Conservation (phyloP, 1,140 invertebrate genomes). For the Achroia grisella region DNA sequence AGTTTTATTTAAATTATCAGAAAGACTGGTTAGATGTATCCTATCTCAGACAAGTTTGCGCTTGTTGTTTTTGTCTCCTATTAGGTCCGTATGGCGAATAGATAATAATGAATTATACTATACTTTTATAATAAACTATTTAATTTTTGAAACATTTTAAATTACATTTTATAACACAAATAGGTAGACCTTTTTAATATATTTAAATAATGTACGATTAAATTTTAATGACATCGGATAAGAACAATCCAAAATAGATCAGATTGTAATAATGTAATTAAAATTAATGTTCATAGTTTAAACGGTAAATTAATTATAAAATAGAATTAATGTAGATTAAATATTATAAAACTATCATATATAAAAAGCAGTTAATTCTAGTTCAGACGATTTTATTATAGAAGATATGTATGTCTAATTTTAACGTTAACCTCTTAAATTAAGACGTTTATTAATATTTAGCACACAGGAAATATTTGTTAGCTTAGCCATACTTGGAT, state of each 20-base stretch:
- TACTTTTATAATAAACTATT: slow-evolving; percentile 44
- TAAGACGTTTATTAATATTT: slow-evolving; percentile 36
- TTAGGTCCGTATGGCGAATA: not conserved
- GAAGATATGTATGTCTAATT: slow-evolving; percentile 25
- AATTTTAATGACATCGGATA: slow-evolving; percentile 49
- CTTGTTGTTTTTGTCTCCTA: not conserved
- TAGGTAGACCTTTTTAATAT: slow-evolving; percentile 40
- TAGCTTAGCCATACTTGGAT: slow-evolving; percentile 22
- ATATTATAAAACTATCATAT: slow-evolving; percentile 27
- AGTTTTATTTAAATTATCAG: slow-evolving; percentile 59
- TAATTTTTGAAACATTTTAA: slow-evolving; percentile 52
- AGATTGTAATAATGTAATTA: slow-evolving; percentile 48
- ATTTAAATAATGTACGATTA: slow-evolving; percentile 45
- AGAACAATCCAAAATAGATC: slow-evolving; percentile 49
- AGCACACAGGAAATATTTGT: slow-evolving; percentile 20
- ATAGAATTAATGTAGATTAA: slow-evolving; percentile 42
- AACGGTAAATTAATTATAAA: slow-evolving; percentile 46
- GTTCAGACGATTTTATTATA: slow-evolving; percentile 23
- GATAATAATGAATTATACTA: slow-evolving; percentile 1
- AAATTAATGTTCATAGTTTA: slow-evolving; percentile 43
- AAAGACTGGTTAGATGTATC: slow-evolving; percentile 20
- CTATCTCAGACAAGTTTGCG: slow-evolving; percentile 8
- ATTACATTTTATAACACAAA: slow-evolving; percentile 40
- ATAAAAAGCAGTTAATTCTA: slow-evolving; percentile 21
- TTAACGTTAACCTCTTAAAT: slow-evolving; percentile 47